Evolutionary conservation across 53 echinoderm and acorn worm species (phyloP), one percentile per base, ranked within the genome.

Genomic region (Hippasteria phrygiana): DNA sequence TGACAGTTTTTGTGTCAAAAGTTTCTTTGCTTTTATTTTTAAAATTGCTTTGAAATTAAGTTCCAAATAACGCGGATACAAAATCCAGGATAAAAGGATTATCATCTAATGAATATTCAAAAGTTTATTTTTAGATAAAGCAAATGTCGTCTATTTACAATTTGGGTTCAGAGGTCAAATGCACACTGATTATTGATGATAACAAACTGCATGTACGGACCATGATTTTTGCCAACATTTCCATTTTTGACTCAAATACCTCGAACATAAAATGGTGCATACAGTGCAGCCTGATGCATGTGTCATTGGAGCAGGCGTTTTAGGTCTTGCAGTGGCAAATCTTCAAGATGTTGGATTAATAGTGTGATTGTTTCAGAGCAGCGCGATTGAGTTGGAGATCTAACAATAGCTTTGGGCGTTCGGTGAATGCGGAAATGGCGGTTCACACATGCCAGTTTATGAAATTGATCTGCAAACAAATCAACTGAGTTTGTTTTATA

Each of bases 221-320:
- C 12, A 20, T 13, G 53, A 47, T 20, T 20, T 14, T 32, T 24
- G 3, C 18, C 7, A 6, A 28, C 28, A 17, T 45, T 76, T 35
- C 34, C 31, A 17, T 8, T 5, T 17, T 4, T 2, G 24, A 20
- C 17, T 56, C 24, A 56, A 20, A 4, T 56, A 29, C 64, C 29
- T 29, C 64, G 46, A 46, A 47, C 75, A 6, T 13, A 74, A 63
- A 24, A 80, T 80, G 80, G 80, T 17, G 14, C 5, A 24, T 4
- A 79, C 56, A 34, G 24, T 12, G 5, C 80, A 32, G 24, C 69
- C 90, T 20, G 95, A 97, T 77, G 97, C 93, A 11, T 95, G 95
- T 88, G 97, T 97, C 34, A 97, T 97, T 41, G 97, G 97, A 37
- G 97, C 95, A 31, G 97, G 97, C 22, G 95, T 97, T 54, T 97